phyloP scores from a whole-genome alignment of 2,797 vertebrate species.

The Pygocentrus nattereri region DNA sequence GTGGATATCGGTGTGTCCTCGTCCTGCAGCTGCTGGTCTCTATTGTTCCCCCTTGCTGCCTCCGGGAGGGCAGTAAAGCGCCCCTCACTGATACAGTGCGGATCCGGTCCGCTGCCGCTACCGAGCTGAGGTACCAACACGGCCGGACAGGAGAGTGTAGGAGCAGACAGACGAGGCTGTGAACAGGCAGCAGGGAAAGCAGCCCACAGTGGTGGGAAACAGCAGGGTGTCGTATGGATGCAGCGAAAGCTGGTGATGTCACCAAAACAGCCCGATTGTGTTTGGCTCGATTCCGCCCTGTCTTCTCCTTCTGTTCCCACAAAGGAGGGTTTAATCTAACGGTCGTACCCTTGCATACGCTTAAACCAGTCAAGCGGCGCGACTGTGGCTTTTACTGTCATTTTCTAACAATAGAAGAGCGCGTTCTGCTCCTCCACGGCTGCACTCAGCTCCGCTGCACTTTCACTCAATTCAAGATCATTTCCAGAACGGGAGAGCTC shows the following conservation, averaged over 20 bases:
- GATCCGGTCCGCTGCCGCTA: constrained; percentile 13
- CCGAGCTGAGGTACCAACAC: not conserved
- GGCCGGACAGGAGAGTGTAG: not conserved
- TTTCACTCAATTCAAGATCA: not conserved
- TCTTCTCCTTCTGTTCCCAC: constrained; percentile 49
- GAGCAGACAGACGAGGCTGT: not conserved
- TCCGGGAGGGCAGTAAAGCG: constrained; percentile 34
- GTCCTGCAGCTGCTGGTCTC: constrained; percentile 42
- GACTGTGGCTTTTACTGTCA: not conserved
- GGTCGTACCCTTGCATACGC: not conserved
- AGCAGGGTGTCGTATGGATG: constrained; percentile 40
- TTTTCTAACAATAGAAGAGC: constrained; percentile 14
- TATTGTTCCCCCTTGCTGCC: constrained; percentile 67
- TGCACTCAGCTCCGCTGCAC: not conserved
- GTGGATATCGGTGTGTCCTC: constrained; percentile 27
- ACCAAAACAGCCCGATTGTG: constrained; percentile 59
- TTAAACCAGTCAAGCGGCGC: no score
- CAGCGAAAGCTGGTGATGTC: constrained; percentile 61
- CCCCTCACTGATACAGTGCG: constrained; percentile 40
- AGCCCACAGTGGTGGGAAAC: constrained; percentile 13
- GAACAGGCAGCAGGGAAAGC: not conserved
- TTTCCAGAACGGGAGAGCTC: no score
- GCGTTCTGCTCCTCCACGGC: not conserved
- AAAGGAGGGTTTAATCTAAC: not conserved
- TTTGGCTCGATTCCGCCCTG: constrained; percentile 36